phyloP scores from a whole-genome alignment of 2,888 invertebrate genomes.

The Mesorhabditis sp. region DNA sequence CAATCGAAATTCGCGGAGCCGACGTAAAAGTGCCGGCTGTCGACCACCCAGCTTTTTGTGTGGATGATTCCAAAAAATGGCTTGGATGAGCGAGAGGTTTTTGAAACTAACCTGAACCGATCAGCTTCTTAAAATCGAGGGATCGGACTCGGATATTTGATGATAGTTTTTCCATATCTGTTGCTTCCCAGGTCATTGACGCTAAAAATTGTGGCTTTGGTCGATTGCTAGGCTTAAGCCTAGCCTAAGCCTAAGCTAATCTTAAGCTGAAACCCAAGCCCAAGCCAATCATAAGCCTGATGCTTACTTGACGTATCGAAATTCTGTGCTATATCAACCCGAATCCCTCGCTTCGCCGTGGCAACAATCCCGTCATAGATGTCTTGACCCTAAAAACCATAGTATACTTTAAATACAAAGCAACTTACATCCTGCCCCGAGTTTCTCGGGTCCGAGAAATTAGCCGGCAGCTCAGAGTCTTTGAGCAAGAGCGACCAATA shows the following conservation, averaged over 20 bases:
- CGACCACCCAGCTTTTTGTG: conserved; percentile 79
- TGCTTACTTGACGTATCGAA: conserved; percentile 14
- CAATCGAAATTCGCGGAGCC: conserved; percentile 96
- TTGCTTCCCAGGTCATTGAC: conserved; percentile 21
- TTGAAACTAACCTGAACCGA: not conserved
- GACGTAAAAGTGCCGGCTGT: conserved; percentile 81
- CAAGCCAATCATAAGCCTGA: conserved; percentile 14
- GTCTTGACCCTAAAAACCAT: conserved; percentile 31
- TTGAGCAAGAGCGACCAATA: conserved; percentile 85
- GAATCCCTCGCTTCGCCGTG: conserved; percentile 38
- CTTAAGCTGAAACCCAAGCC: not conserved
- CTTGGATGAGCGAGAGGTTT: not conserved
- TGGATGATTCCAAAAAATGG: conserved; percentile 31
- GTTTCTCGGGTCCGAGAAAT: conserved; percentile 1
- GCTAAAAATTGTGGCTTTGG: not conserved
- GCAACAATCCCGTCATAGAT: conserved; percentile 39
- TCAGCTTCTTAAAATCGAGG: conserved; percentile 43
- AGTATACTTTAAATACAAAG: not conserved
- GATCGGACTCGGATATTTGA: conserved; percentile 38
- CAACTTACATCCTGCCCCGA: not conserved
- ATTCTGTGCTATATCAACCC: conserved; percentile 43
- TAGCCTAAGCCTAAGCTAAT: not conserved
- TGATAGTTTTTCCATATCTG: conserved; percentile 24
- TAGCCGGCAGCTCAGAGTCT: conserved; percentile 62
- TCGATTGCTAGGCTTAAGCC: no score